Evolutionary conservation across 2,888 invertebrate genomes (phyloP).

Genomic region (Lepidocyrtinus sp.): DNA sequence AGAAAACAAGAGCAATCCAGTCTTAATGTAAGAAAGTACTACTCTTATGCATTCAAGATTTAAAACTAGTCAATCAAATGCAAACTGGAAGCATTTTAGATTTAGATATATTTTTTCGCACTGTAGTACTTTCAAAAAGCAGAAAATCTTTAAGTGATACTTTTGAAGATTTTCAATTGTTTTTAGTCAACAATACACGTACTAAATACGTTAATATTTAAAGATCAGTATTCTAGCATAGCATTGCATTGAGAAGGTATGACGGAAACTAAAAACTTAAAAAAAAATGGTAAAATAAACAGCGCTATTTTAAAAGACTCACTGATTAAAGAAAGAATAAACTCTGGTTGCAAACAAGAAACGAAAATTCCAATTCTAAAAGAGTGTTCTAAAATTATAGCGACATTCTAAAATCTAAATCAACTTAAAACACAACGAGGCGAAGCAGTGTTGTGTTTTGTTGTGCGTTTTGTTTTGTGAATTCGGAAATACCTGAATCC

Average conservation of each 20-base stretch:
- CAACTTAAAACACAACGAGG: slow-evolving; percentile 26
- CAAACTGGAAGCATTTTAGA: too few relatives aligned
- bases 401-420: not conserved
- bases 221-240: not conserved
- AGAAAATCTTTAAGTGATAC: too few relatives aligned
- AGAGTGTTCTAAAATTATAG: not conserved
- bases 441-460: slow-evolving; percentile 36
- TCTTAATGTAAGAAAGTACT: too few relatives aligned
- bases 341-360: slow-evolving; percentile 3
- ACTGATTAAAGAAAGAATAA: not conserved
- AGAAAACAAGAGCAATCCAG: too few relatives aligned
- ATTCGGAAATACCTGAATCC: slow-evolving; percentile 78
- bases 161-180: too few relatives aligned
- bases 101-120: too few relatives aligned
- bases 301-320: not conserved
- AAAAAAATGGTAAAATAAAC: not conserved
- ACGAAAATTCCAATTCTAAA: not conserved
- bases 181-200: too few relatives aligned
- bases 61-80: too few relatives aligned
- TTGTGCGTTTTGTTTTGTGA: too few relatives aligned
- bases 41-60: too few relatives aligned
- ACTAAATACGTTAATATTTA: not conserved
- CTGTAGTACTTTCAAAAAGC: too few relatives aligned
- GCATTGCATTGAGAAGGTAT: not conserved
- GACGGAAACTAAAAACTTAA: not conserved